Evolutionary conservation across 1,140 invertebrate genomes (phyloP), one percentile per base, ranked within the genome.

Genomic region (Diorhabda elongata): DNA sequence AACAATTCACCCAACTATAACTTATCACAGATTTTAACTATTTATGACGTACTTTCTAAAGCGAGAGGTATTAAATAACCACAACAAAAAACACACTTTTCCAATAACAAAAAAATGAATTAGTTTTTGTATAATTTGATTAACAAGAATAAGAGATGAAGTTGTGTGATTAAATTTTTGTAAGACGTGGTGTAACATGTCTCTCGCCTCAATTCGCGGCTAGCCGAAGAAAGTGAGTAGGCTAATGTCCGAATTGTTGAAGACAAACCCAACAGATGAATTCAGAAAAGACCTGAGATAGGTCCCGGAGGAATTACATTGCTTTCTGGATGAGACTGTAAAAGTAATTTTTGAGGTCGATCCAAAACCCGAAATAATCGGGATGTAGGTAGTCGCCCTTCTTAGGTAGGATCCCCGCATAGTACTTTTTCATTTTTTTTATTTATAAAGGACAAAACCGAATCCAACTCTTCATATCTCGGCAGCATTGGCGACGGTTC

Each of bases 281-380:
- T 79, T 79, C 78, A 78, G 78, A 80, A 80, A 80, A 79, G 76
- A 70, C 78, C 78, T 75, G 73, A 26, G 64, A 42, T 73, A 75
- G 77, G 75, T 73, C 73, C 64, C 68, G 74, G 77, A 76, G 74
- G 78, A 75, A 79, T 73, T 78, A 80, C 77, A 77, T 76, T 74
- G 71, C 77, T 79, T 81, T 81, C 79, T 79, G 79, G 79, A 80
- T 81, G 78, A 79, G 78, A 80, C 79, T 80, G 78, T 80, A 77
- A 73, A 75, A 80, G 79, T 80, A 79, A 81, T 80, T 80, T 81
- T 81, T 81, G 79, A 81, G 79, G 79, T 81, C 79, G 65, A 76
- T 79, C 76, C 78, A 78, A 78, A 72, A 73, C 70, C 69, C 71
- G 71, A 64, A 67, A 60, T 60, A 60, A 59, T 64, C 41, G 69